Base-by-base conservation (phyloP, 2,888 invertebrate genomes). In the Parnassius orleans region DNA sequence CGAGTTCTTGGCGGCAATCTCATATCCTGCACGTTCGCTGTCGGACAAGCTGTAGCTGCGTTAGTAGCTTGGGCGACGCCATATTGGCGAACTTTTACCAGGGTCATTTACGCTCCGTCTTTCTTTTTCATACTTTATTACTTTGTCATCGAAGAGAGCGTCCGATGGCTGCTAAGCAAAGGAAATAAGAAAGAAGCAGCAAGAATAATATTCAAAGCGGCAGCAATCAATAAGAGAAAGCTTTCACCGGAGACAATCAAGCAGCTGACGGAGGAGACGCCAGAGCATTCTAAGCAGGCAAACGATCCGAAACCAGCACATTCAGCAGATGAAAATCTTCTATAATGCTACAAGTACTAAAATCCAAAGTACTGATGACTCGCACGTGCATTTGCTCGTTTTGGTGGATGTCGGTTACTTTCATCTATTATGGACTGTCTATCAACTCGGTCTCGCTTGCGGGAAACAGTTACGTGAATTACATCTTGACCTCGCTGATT, bases 341-440 rank as follows among this genome's bases (percentile, higher is more conserved):
- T 0, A 56, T 87, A 9, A 64, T 70, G 11, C 64, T 79, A 53
- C 87, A 93, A 75, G 87, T 93, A 33, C 60, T 93, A 3, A 86
- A 80, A 61, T 93, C 94, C 0, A 86, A 80, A 52, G 88, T 88
- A 19, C 75, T 95, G 12, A 63, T 59, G 63, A 10, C 12, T 33
- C 58, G 63, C 3, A 12, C 58, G 24, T 41, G 50, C 1, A 94
- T 94, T 57, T 95, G 95, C 68, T 94, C 95, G n/a, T 93, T 95
- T 70, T 96, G 95, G 88, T 96, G 96, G 96, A 93, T 96, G 14
- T 94, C 96, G 0, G 94, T 95, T 72, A 95, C 95, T 0, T 94
- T 96, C 67, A 94, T 96, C 19, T 97, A 96, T 80, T 96, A 96
- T 74, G 97, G 97, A 0, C 83, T 97, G 48, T 95, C 95, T 0